Evolutionary conservation across 2,797 vertebrate genomes (phyloP).

Genomic region (Pempheris klunzingeri): DNA sequence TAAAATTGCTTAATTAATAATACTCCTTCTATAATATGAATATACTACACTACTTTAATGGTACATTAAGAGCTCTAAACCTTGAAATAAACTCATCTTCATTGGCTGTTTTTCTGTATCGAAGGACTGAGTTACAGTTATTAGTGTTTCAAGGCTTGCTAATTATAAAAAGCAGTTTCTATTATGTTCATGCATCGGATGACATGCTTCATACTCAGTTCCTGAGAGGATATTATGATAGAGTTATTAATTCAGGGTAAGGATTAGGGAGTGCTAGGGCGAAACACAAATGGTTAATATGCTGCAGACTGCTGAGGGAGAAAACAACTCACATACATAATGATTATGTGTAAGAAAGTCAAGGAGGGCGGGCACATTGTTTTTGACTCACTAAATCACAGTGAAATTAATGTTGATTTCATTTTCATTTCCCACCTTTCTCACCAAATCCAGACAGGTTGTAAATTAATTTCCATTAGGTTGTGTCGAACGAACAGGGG

Average conservation of each 20-base stretch:
- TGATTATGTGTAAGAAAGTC: slow-evolving; percentile 47
- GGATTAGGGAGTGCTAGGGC: slow-evolving; percentile 55
- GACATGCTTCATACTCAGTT: slow-evolving; percentile 33
- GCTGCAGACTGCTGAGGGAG: slow-evolving; percentile 30
- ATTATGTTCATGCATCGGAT: slow-evolving; percentile 32
- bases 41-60: slow-evolving; percentile 19
- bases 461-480: slow-evolving; percentile 85
- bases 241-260: slow-evolving; percentile 48
- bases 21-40: slow-evolving; percentile 54
- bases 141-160: slow-evolving; percentile 17
- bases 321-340: slow-evolving; percentile 41
- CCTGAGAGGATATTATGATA: slow-evolving; percentile 39
- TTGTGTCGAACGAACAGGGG: slow-evolving; percentile 74
- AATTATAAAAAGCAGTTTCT: slow-evolving; percentile 27
- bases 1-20: slow-evolving; percentile 69
- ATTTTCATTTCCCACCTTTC: slow-evolving; percentile 29
- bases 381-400: slow-evolving; percentile 44
- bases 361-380: slow-evolving; percentile 41
- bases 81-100: background rate
- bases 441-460: slow-evolving; percentile 74
- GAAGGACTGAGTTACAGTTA: slow-evolving; percentile 1
- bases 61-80: slow-evolving; percentile 31
- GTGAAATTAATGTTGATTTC: slow-evolving; percentile 56
- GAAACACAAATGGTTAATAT: slow-evolving; percentile 42
- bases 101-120: slow-evolving; percentile 8